phyloP scores from a whole-genome alignment of 2,888 invertebrate species.

The Heteropelma amictum region DNA sequence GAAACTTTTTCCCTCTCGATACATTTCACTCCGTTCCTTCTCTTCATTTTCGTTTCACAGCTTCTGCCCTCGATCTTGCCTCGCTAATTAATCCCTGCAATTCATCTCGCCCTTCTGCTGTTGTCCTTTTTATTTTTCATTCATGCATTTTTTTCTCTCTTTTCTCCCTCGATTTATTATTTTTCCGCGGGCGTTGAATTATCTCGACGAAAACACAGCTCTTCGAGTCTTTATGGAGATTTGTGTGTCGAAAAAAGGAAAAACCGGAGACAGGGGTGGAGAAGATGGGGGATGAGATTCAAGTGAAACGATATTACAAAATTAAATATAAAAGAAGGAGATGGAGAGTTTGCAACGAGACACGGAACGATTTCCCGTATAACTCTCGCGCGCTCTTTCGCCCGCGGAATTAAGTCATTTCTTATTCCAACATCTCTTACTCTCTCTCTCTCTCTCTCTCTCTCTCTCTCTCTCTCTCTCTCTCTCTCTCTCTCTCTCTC shows the following conservation, averaged over 20 bases:
- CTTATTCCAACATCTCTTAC: constrained; percentile 30
- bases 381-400: constrained; percentile 36
- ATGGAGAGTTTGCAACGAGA: constrained; percentile 7
- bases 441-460: constrained; percentile 36
- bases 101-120: constrained; percentile 31
- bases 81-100: constrained; percentile 53
- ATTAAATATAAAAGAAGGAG: constrained; percentile 10
- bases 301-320: no score
- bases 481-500: constrained; percentile 26
- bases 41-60: background rate
- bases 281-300: background rate
- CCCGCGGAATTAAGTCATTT: constrained; percentile 50
- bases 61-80: constrained; percentile 25
- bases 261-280: constrained; percentile 6
- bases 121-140: background rate
- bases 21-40: background rate
- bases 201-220: constrained; percentile 47
- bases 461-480: constrained; percentile 36
- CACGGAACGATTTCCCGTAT: constrained; percentile 36
- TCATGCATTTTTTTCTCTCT: background rate
- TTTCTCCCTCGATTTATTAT: constrained; percentile 38
- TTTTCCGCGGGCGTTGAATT: constrained; percentile 41
- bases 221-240: constrained; percentile 21
- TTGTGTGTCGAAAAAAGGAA: constrained; percentile 1
- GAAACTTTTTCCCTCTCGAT: constrained; percentile 1